These are phyloP conservation scores for Lasioglossum baleicum DNA, from an alignment of 1,140 invertebrate genomes.

Conservation along the genomic window DNA sequence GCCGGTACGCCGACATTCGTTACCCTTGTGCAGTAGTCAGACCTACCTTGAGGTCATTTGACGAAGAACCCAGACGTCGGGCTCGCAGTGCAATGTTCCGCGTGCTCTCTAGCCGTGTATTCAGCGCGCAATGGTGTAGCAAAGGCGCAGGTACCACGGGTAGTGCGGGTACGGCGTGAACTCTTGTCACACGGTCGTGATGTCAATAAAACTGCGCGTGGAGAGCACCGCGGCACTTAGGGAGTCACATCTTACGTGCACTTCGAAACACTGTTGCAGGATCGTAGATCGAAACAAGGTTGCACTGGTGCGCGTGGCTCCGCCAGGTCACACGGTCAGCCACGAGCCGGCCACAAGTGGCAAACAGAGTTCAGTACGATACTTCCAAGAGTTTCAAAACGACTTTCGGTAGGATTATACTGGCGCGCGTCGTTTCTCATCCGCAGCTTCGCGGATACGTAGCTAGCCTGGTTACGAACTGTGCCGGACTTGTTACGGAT, in stretches of 20 bases:
- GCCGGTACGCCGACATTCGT: too few relatives aligned
- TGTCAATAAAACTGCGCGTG: slow-evolving; percentile 5
- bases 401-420: too few relatives aligned
- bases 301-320: too few relatives aligned
- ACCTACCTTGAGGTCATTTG: slow-evolving; percentile 43
- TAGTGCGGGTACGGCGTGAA: neutral
- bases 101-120: neutral
- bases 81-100: too few relatives aligned
- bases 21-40: neutral
- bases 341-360: too few relatives aligned
- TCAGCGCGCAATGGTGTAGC: neutral
- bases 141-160: too few relatives aligned
- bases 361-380: too few relatives aligned
- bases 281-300: neutral
- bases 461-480: too few relatives aligned
- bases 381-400: too few relatives aligned
- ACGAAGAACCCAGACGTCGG: neutral
- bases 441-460: too few relatives aligned
- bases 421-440: too few relatives aligned
- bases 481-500: neutral
- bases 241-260: slow-evolving; percentile 57
- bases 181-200: slow-evolving; percentile 11
- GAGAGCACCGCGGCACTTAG: slow-evolving; percentile 21
- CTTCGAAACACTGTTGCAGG: neutral
- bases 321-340: too few relatives aligned